Evolutionary conservation across 2,888 invertebrate genomes (phyloP), one percentile per base, ranked within the genome.

Genomic region (Trilocha varians): DNA sequence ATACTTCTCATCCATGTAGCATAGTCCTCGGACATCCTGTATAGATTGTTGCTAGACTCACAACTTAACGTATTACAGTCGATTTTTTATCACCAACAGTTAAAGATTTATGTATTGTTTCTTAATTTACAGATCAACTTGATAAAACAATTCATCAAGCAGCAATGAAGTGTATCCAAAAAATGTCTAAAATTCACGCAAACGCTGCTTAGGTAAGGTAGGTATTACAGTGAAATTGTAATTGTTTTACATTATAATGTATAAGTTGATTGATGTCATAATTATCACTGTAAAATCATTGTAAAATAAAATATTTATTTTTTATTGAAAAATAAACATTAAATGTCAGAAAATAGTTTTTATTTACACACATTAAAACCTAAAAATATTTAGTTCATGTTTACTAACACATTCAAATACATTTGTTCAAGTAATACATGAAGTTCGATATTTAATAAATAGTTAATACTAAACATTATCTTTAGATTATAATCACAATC

Each of bases 121-220:
- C 9, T 40, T 36, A 16, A 48, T 25, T 62, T 55, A 9, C 80
- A 95, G 94, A 93, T 85, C 88, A 91, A 64, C 68, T 96, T 61
- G 94, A 95, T 34, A 80, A 88, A 14, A 88, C 89, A 45, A 91
- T 95, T 42, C 94, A 94, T 65, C 89, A 90, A 62, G 93, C 94
- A 9, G 95, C 94, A 2, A 84, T 90, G 32, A 93, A 92, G 60
- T 88, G 89, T 34, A 73, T 93, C 17, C 87, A 91, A 58, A 88
- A 87, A 55, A 69, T 80, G 61, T 71, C 82, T 2, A 87, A 86
- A 48, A 46, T 72, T 9, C 62, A 67, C 37, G 69, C 73, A 0
- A 64, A 65, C n/a, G 71, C 78, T 36, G 74, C 71, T 0, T 25
- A 25, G 13, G 16, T 35, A 13, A 32, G 25, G 13, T 32, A 6